These are phyloP conservation scores for Mus minutoides DNA, from an alignment of 2,797 vertebrate species.

Conservation along the genomic window DNA sequence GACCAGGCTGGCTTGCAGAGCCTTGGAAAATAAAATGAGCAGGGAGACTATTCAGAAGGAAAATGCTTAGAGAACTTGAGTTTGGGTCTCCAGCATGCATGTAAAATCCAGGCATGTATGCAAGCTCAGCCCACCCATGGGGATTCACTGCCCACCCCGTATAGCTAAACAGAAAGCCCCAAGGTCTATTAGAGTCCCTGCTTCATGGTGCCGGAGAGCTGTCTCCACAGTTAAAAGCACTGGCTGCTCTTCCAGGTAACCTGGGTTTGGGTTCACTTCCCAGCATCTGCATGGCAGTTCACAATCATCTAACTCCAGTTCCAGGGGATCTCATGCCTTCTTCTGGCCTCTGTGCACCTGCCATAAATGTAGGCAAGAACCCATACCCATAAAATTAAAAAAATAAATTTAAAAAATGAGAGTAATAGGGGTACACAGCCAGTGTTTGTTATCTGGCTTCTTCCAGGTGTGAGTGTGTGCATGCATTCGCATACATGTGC, in stretches of 20 bases:
- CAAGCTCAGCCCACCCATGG: background rate
- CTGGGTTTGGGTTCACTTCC: background rate
- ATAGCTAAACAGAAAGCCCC: background rate
- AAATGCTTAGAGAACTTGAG: background rate
- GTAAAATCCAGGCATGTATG: background rate
- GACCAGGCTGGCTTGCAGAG: background rate
- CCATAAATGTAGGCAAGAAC: background rate
- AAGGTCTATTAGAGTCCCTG: background rate
- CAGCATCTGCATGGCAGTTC: background rate
- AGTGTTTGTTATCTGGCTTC: background rate
- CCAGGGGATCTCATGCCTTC: too few relatives aligned
- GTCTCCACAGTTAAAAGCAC: background rate
- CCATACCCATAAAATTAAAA: background rate
- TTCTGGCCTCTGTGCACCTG: background rate
- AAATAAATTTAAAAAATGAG: background rate
- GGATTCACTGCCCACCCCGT: background rate
- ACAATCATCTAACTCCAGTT: background rate
- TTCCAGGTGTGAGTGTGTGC: background rate
- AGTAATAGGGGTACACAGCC: background rate
- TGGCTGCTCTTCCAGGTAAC: background rate
- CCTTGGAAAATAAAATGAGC: background rate
- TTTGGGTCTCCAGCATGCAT: background rate
- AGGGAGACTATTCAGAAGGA: background rate
- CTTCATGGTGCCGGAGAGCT: background rate
- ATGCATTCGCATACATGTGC: background rate